Conservation (phyloP, 2,113 vertebrate species). For the Pelmatolapia mariae region DNA sequence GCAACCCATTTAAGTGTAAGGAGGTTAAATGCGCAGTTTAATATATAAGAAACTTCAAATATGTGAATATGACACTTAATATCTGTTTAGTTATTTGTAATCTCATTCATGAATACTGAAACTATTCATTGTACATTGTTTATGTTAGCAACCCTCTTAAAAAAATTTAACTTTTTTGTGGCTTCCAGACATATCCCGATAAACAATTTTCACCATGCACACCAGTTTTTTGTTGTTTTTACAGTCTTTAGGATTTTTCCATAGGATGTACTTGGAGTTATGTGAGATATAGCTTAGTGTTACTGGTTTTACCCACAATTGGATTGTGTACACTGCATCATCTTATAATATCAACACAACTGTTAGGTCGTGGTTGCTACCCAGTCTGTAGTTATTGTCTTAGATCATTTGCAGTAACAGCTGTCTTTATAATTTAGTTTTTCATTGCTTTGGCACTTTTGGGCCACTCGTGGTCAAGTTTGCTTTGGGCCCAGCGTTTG, state of each 20-base stretch:
- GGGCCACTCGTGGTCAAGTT: constrained; percentile 39
- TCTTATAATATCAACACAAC: constrained; percentile 40
- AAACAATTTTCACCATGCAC: background rate
- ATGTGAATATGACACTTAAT: background rate
- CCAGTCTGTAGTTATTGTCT: constrained; percentile 35
- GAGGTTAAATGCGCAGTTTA: background rate
- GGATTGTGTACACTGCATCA: constrained; percentile 26
- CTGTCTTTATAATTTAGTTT: constrained; percentile 58
- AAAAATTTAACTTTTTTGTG: background rate
- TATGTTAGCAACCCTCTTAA: background rate
- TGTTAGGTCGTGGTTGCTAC: constrained; percentile 17
- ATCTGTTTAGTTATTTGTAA: background rate
- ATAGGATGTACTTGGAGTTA: background rate
- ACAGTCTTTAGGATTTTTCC: background rate
- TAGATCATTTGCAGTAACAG: constrained; percentile 59
- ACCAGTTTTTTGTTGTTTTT: background rate
- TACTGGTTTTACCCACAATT: constrained; percentile 44
- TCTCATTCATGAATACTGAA: background rate
- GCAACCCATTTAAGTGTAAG: background rate
- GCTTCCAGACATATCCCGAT: background rate
- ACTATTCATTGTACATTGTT: background rate
- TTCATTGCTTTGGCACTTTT: constrained; percentile 52
- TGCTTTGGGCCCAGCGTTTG: constrained; percentile 26
- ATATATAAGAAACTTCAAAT: background rate
- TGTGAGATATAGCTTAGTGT: constrained; percentile 1